Conservation (phyloP, 2,113 vertebrate genomes). For the Bucco capensis region DNA sequence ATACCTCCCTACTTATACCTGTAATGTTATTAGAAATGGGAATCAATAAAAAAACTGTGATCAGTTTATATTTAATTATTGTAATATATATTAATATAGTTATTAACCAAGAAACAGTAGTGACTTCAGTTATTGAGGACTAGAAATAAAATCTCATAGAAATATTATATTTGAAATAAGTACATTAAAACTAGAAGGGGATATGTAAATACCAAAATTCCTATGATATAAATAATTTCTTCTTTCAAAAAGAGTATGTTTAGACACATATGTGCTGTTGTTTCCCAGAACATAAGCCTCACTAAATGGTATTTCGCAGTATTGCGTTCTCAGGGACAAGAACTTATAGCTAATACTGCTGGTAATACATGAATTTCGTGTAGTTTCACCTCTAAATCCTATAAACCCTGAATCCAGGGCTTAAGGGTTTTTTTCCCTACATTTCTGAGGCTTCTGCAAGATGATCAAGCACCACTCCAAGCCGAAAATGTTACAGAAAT, state of each 20-base stretch:
- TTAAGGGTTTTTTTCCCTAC: rapidly evolving
- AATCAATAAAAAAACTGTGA: neutral
- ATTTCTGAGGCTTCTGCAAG: neutral
- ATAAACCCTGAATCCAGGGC: neutral
- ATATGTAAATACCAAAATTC: neutral
- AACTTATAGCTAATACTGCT: neutral
- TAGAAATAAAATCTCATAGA: neutral
- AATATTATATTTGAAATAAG: neutral
- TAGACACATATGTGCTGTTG: neutral
- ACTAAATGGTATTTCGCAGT: neutral
- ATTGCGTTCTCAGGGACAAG: neutral
- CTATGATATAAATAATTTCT: neutral
- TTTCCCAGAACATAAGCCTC: neutral
- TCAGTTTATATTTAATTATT: neutral
- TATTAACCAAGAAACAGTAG: neutral
- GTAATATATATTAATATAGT: neutral
- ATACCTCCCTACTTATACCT: neutral
- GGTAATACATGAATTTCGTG: neutral
- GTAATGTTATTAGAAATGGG: neutral
- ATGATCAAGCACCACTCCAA: neutral
- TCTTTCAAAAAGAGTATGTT: neutral
- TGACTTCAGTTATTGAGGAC: neutral
- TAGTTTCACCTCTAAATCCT: neutral
- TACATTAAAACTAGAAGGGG: neutral
- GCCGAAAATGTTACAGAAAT: neutral